Evolutionary conservation across 1,140 invertebrate species (phyloP), one percentile per base, ranked within the genome.

Genomic region (Ditylenchus dipsaci): DNA sequence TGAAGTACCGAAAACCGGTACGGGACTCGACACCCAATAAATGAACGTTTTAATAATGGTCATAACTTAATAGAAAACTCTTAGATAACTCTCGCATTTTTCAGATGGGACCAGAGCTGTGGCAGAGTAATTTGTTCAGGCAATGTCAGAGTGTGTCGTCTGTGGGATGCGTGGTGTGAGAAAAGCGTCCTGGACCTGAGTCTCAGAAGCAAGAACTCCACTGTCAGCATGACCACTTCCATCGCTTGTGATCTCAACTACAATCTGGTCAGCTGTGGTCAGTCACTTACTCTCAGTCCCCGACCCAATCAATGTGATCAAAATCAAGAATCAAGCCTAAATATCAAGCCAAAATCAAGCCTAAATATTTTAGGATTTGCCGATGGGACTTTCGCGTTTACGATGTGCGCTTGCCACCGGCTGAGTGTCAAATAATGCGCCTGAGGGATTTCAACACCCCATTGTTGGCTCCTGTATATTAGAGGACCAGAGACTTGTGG

Each of bases 141-240:
- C 21, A 82, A 80, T 65, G 70, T 80, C 29, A 64, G 71, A 29
- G 63, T 78, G 21, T 72, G 75, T 47, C 58, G 78, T 0, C 59
- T 82, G 11, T 80, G 78, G 78, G 80, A 82, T 66, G 76, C 74
- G 3, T 78, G 74, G 74, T 61, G 72, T 7, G 74, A 76, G 38
- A 72, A 77, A 19, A 38, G 38, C 21, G 33, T 47, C 19, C 53
- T 45, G 21, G 74, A 76, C 56, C 53, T 76, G 15, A 26, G 30
- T 15, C 58, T 76, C 15, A 75, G 61, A 5, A 63, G 29, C n/a
- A 65, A 63, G 30, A 83, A 67, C 13, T 42, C 45, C 19, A 19
- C 47, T 21, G 49, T 3, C 3, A 53, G 23, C 23, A 53, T 53
- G 8, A 77, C 79, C n/a, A 65, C 69, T 43, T 62, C 56, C n/a